These are phyloP conservation scores for Calycopis cecrops DNA, from an alignment of 1,140 invertebrate species.

Conservation along the genomic window DNA sequence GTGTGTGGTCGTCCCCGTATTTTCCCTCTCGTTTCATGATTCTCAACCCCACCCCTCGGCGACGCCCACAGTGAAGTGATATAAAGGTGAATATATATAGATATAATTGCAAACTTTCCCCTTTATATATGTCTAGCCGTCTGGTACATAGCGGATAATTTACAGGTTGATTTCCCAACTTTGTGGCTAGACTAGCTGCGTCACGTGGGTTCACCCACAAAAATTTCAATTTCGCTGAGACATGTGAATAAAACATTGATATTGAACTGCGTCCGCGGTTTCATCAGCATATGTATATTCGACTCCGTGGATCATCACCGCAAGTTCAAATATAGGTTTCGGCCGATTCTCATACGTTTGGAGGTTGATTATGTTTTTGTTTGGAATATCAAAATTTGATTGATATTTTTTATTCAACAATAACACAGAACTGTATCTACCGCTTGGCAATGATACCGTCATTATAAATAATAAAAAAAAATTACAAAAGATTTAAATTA, in stretches of 20 bases:
- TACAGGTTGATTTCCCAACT: conserved; percentile 28
- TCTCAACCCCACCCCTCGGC: conserved; percentile 38
- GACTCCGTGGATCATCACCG: too few relatives aligned
- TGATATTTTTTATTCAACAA: too few relatives aligned
- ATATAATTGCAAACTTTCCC: conserved; percentile 43
- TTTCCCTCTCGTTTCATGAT: conserved; percentile 24
- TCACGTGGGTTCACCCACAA: not conserved
- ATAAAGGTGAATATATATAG: conserved; percentile 39
- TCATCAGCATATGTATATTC: too few relatives aligned
- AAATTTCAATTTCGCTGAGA: not conserved
- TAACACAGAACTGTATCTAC: too few relatives aligned
- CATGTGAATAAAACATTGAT: not conserved
- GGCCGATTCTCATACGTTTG: too few relatives aligned
- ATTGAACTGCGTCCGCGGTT: too few relatives aligned
- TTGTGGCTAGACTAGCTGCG: not conserved
- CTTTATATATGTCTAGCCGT: conserved; percentile 22
- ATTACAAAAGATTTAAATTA: too few relatives aligned
- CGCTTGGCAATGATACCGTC: too few relatives aligned
- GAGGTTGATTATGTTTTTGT: too few relatives aligned
- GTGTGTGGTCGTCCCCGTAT: not conserved
- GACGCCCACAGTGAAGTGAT: conserved; percentile 35
- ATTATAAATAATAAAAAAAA: too few relatives aligned
- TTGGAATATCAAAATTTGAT: too few relatives aligned
- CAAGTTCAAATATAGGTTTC: too few relatives aligned
- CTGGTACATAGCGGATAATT: conserved; percentile 7